Conservation (phyloP, 1,140 invertebrate species). For the Homarus americanus region DNA sequence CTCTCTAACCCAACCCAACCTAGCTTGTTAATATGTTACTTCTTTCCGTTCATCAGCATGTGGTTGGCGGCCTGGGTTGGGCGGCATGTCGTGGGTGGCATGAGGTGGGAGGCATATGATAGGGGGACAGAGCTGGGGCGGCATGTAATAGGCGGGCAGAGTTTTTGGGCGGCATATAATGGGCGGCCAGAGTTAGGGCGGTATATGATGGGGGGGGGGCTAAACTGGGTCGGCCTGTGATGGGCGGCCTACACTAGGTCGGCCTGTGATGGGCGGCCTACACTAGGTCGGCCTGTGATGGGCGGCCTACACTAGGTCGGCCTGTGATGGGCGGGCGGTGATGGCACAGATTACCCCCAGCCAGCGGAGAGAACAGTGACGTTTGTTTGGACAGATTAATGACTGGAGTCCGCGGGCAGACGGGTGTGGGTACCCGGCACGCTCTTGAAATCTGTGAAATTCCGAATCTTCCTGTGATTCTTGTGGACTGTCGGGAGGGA, state of each 20-base stretch:
- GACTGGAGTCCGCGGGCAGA: constrained; percentile 27
- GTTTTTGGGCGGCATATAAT: too few relatives aligned
- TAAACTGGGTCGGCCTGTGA: constrained; percentile 8
- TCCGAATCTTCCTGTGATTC: not conserved
- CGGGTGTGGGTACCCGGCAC: constrained; percentile 14
- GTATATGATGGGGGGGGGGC: too few relatives aligned
- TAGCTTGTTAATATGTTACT: too few relatives aligned
- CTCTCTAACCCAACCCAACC: too few relatives aligned
- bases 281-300: not conserved
- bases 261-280: not conserved
- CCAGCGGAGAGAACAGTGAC: constrained; percentile 32
- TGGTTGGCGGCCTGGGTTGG: not conserved
- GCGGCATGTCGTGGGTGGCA: not conserved
- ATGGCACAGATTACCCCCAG: constrained; percentile 58
- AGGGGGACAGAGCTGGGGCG: too few relatives aligned
- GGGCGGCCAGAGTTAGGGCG: too few relatives aligned
- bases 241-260: not conserved
- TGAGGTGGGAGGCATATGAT: not conserved
- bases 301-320: not conserved
- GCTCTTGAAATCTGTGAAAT: constrained; percentile 45
- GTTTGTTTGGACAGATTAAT: constrained; percentile 65
- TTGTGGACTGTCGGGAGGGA: not conserved
- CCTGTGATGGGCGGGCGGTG: constrained; percentile 4
- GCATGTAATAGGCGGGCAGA: too few relatives aligned
- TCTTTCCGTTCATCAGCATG: too few relatives aligned